Base-by-base conservation (phyloP, 1,140 invertebrate genomes). In the Philopotamus ludificatus region DNA sequence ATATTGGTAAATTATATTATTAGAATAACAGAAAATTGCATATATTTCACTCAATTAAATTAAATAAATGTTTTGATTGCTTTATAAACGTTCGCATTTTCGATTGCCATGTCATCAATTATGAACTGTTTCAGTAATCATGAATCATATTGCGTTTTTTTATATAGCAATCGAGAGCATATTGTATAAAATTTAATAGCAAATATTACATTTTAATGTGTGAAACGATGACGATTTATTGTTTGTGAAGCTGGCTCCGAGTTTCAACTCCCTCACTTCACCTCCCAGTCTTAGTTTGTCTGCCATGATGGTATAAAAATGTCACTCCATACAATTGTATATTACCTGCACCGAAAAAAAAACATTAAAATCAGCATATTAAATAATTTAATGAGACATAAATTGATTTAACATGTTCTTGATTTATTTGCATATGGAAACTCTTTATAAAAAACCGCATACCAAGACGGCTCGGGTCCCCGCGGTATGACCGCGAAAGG, bases 191-290 rank as follows among this genome's bases (percentile, higher is more conserved):
- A n/a, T 39, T 42, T 42, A 23, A 47, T 47, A 51, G 47, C 3
- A 9, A 41, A 71, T 85, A 87, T 90, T 87, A 94, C 92, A 94
- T 85, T 91, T 89, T 21, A 94, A 82, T 10, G 91, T 92, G 74
- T 95, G 92, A 79, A 93, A 94, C 64, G 89, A 85, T 58, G 83
- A 81, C 2, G 85, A 80, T 76, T 85, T 89, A 55, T 85, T 86
- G 71, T 85, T 87, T 1, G 84, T 87, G 75, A 94, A 94, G 73
- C 88, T 92, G 57, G 88, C 81, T 20, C 92, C 92, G 53, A 95
- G 80, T 77, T 92, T 93, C 23, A 95, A 80, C 80, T 93, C 89
- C 64, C 88, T 84, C 51, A 90, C 85, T 10, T 87, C 86, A 72
- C 85, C 84, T 49, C 89, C 89, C 58, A 93, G 79, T 72, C 89